Conservation (phyloP, 2,888 invertebrate genomes). For the Netelia virgata region DNA sequence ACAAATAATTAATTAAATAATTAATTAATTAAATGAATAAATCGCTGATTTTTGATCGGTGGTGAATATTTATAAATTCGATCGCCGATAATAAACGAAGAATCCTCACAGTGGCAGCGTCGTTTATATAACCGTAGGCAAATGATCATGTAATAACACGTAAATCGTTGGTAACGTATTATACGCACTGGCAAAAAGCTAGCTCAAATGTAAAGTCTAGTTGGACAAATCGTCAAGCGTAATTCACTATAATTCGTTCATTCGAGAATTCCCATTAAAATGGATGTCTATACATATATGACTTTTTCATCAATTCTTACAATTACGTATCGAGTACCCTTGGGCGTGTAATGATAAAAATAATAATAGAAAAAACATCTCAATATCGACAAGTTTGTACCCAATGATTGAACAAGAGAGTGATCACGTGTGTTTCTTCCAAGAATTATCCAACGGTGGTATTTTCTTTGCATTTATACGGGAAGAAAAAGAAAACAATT, state of each 20-base stretch:
- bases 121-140: conserved; percentile 53
- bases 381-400: too few species aligned
- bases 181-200: conserved; percentile 4
- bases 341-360: too few species aligned
- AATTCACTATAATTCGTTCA: conserved; percentile 37
- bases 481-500: too few species aligned
- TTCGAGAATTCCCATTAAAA: conserved; percentile 4
- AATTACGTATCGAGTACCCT: background rate
- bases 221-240: conserved; percentile 24
- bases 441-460: too few species aligned
- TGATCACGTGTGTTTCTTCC: too few species aligned
- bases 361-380: too few species aligned
- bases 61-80: too few species aligned
- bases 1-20: too few species aligned
- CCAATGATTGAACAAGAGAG: too few species aligned
- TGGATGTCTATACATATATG: background rate
- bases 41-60: too few species aligned
- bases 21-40: background rate
- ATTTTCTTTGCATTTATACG: too few species aligned
- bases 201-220: conserved; percentile 12
- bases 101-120: background rate
- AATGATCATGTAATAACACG: conserved; percentile 55
- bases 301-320: background rate
- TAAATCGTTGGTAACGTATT: conserved; percentile 16
- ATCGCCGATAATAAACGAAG: background rate